Conservation (phyloP, 92 coral and sea anemone species). For the Porites evermanni region DNA sequence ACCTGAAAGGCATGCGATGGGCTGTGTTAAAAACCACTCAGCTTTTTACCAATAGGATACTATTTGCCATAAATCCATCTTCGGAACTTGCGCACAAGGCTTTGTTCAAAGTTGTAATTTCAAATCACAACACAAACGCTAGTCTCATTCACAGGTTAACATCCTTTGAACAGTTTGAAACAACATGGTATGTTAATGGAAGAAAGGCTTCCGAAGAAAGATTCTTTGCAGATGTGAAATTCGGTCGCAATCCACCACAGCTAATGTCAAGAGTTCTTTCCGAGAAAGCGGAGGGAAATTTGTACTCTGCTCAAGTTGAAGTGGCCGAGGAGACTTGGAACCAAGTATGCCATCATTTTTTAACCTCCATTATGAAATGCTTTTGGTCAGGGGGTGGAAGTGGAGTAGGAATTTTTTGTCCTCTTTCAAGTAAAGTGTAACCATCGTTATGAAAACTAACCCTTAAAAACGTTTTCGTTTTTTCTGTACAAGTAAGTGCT, state of each 20-base stretch:
- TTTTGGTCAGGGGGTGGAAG: not conserved
- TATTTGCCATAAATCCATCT: conserved; percentile 67
- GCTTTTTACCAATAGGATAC: conserved; percentile 39
- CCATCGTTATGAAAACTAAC: no score
- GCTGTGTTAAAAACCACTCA: conserved; percentile 45
- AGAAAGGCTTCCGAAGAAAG: conserved; percentile 36
- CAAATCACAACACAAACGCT: conserved; percentile 9
- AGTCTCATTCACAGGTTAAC: conserved; percentile 17
- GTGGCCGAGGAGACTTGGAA: conserved; percentile 45
- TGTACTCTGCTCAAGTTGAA: conserved; percentile 69
- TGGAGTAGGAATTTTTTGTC: not conserved
- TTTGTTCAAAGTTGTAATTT: conserved; percentile 18
- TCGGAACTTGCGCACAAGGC: not conserved
- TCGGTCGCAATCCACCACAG: conserved; percentile 22
- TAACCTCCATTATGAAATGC: not conserved
- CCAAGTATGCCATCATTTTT: conserved; percentile 47
- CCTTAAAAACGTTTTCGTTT: no score
- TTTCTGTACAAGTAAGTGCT: no score
- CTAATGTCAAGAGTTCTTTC: conserved; percentile 54
- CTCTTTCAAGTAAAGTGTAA: no score
- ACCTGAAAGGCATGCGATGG: conserved; percentile 68
- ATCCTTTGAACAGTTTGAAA: conserved; percentile 14
- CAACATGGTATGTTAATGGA: conserved; percentile 55
- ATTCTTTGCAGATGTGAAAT: conserved; percentile 55
- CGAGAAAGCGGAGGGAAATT: conserved; percentile 45